A percentile compares a stretch with the other conserved stretches of the same genome.
phyloP scores from a whole-genome alignment of 2,888 invertebrate species.

The Matsumyia berberina region DNA sequence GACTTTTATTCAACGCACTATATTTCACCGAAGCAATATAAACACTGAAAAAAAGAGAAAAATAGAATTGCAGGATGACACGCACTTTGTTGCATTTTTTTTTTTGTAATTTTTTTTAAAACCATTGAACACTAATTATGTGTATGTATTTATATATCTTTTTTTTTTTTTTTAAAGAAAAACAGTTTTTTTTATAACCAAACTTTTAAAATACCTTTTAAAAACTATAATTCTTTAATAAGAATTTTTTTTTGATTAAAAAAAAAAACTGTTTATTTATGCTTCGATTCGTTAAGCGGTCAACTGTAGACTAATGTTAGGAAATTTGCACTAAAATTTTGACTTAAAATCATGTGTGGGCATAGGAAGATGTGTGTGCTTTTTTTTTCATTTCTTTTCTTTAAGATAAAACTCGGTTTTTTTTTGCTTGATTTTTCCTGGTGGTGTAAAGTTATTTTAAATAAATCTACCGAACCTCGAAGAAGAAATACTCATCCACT shows the following conservation, averaged over 20 bases:
- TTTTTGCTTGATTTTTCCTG: constrained; percentile 27
- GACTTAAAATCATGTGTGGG: constrained; percentile 70
- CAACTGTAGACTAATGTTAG: constrained; percentile 70
- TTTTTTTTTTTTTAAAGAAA: constrained; percentile 6
- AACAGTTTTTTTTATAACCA: constrained; percentile 12
- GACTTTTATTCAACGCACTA: constrained; percentile 26
- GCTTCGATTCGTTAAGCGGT: constrained; percentile 72
- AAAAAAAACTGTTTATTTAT: constrained; percentile 50
- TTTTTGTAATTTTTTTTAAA: neutral
- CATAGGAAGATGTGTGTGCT: constrained; percentile 48
- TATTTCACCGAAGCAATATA: constrained; percentile 38
- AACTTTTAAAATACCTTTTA: constrained; percentile 13
- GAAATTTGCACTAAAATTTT: constrained; percentile 66
- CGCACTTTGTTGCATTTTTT: constrained; percentile 22
- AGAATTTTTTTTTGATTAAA: constrained; percentile 14
- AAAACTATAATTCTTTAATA: constrained; percentile 12
- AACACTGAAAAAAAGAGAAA: constrained; percentile 42
- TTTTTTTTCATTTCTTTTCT: constrained; percentile 16
- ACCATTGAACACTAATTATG: neutral
- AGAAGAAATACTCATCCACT: neutral
- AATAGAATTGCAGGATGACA: constrained; percentile 12
- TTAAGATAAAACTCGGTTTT: constrained; percentile 35
- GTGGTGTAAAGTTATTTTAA: constrained; percentile 61
- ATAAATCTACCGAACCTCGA: constrained; percentile 38
- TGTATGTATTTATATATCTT: neutral